Evolutionary conservation across 2,797 vertebrate genomes (phyloP).

Genomic region (Falco columbarius): DNA sequence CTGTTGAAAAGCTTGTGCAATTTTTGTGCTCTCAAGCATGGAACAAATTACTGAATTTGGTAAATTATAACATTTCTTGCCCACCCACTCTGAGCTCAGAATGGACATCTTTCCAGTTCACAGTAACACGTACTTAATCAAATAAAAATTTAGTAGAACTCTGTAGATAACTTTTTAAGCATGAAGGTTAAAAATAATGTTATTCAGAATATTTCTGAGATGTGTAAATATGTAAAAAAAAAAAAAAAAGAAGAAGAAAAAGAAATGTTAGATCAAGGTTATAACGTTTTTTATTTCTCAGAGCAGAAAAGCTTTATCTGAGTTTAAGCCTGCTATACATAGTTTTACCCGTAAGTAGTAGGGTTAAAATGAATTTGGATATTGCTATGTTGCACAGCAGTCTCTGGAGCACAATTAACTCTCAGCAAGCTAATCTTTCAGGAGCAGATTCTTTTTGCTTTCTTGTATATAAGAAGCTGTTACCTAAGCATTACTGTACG

Average conservation of each 20-base stretch:
- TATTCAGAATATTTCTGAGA: background rate
- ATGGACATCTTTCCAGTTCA: background rate
- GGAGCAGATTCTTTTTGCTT: background rate
- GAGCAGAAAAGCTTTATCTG: background rate
- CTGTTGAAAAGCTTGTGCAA: background rate
- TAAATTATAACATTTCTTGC: background rate
- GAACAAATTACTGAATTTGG: background rate
- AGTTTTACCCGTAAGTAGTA: background rate
- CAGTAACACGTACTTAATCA: background rate
- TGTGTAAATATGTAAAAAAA: background rate
- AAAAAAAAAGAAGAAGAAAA: too few relatives aligned
- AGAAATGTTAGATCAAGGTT: background rate
- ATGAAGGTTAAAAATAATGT: background rate
- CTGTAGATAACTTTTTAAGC: background rate
- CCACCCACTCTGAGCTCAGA: background rate
- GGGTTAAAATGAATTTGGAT: background rate
- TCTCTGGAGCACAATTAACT: background rate
- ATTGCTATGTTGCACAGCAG: background rate
- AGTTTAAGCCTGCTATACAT: background rate
- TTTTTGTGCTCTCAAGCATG: background rate
- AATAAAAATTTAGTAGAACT: background rate
- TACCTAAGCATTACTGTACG: background rate
- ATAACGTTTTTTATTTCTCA: background rate
- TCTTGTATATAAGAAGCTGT: background rate
- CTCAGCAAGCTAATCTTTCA: conserved; percentile 17